Conservation (phyloP, 2,797 vertebrate genomes). For the Mallotus villosus region DNA sequence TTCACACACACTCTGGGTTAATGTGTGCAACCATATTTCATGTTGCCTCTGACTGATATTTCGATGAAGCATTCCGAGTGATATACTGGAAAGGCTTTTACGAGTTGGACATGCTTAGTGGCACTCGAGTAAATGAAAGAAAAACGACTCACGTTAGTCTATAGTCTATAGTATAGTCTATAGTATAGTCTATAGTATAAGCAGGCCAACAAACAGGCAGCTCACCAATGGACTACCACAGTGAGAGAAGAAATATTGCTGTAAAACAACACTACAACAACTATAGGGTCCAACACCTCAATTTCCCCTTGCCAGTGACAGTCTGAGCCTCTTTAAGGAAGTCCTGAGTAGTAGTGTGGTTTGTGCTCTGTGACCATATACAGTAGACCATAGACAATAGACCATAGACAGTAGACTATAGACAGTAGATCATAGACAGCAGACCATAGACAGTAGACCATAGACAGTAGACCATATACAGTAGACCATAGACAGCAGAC, state of each 20-base stretch:
- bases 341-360: background rate
- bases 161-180: slow-evolving; percentile 1
- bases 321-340: background rate
- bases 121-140: slow-evolving; percentile 32
- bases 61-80: slow-evolving; percentile 19
- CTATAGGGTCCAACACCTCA: slow-evolving; percentile 10
- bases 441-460: too few species aligned
- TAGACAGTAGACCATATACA: too few species aligned
- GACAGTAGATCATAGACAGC: too few species aligned
- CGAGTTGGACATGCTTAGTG: slow-evolving; percentile 18
- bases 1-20: slow-evolving; percentile 13
- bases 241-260: background rate
- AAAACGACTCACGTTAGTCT: slow-evolving; percentile 22
- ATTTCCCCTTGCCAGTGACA: slow-evolving; percentile 39
- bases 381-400: too few species aligned
- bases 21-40: slow-evolving; percentile 24
- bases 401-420: too few species aligned
- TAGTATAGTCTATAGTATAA: background rate
- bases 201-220: slow-evolving; percentile 35
- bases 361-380: too few species aligned
- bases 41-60: slow-evolving; percentile 24
- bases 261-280: background rate
- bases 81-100: slow-evolving; percentile 16
- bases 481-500: too few species aligned
- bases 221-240: slow-evolving; percentile 29